Conservation (phyloP, 2,113 vertebrate genomes). For the Lepus europaeus region DNA sequence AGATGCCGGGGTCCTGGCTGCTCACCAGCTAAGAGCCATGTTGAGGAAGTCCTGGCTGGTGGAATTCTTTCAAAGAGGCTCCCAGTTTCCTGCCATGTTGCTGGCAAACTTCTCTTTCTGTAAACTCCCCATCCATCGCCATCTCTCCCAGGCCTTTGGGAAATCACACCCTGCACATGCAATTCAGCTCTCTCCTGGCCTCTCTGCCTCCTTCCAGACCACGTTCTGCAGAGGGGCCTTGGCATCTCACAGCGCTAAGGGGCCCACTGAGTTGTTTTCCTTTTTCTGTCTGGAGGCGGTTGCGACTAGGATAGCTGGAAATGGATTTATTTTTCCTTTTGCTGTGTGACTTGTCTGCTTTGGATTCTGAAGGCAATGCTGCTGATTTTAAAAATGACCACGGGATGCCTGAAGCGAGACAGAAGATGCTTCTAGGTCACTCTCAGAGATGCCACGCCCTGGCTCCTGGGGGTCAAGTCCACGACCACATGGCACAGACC, state of each 20-base stretch:
- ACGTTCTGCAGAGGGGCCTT: background rate
- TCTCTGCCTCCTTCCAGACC: background rate
- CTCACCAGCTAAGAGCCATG: background rate
- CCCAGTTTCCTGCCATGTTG: background rate
- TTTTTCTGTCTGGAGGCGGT: background rate
- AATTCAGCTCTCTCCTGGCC: background rate
- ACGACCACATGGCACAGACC: background rate
- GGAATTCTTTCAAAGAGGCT: background rate
- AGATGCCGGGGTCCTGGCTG: background rate
- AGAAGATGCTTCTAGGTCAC: background rate
- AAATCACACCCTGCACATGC: background rate
- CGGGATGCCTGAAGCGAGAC: background rate
- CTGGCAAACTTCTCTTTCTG: background rate
- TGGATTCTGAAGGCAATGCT: constrained; percentile 23
- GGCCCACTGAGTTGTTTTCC: background rate
- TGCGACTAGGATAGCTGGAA: background rate
- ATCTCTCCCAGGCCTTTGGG: background rate
- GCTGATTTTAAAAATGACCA: constrained; percentile 4
- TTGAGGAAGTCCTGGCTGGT: background rate
- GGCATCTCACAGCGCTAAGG: background rate
- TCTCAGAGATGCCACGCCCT: background rate
- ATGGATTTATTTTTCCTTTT: background rate
- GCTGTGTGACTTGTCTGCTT: background rate
- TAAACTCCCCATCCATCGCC: background rate
- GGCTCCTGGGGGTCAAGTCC: background rate